phyloP scores from a whole-genome alignment of 1,140 invertebrate species.

The Heliothis subflexa region DNA sequence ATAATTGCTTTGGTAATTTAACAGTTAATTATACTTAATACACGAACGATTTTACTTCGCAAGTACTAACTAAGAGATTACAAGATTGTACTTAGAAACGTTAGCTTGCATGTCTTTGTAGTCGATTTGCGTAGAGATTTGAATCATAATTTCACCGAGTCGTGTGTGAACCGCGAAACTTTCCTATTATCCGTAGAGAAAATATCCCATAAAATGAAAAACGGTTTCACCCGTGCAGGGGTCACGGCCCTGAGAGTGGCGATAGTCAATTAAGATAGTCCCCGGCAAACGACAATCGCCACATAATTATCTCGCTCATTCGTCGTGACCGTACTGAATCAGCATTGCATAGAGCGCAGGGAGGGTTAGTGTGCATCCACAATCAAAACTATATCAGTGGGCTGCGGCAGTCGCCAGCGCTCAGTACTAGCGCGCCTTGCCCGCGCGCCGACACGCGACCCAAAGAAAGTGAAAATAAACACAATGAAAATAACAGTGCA shows the following conservation, averaged over 20 bases:
- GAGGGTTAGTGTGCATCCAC: slow-evolving; percentile 80
- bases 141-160: slow-evolving; percentile 45
- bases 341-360: slow-evolving; percentile 81
- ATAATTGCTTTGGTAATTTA: slow-evolving; percentile 5
- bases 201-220: slow-evolving; percentile 74
- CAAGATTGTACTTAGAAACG: slow-evolving; percentile 21
- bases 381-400: slow-evolving; percentile 83
- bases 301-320: slow-evolving; percentile 81
- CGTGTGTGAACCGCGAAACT: slow-evolving; percentile 51
- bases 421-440: slow-evolving; percentile 76
- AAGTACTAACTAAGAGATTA: slow-evolving; percentile 11
- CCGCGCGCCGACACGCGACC: slow-evolving; percentile 71
- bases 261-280: slow-evolving; percentile 82
- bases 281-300: slow-evolving; percentile 74
- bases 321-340: slow-evolving; percentile 81
- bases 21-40: slow-evolving; percentile 2
- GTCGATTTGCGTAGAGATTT: slow-evolving; percentile 23
- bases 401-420: slow-evolving; percentile 62
- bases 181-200: slow-evolving; percentile 68
- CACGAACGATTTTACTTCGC: slow-evolving; percentile 23
- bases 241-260: slow-evolving; percentile 76
- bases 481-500: slow-evolving; percentile 78
- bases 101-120: slow-evolving; percentile 30
- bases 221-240: slow-evolving; percentile 76
- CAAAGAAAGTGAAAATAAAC: slow-evolving; percentile 76